Evolutionary conservation across 2,113 vertebrate species (phyloP).

Genomic region (Uria aalge): DNA sequence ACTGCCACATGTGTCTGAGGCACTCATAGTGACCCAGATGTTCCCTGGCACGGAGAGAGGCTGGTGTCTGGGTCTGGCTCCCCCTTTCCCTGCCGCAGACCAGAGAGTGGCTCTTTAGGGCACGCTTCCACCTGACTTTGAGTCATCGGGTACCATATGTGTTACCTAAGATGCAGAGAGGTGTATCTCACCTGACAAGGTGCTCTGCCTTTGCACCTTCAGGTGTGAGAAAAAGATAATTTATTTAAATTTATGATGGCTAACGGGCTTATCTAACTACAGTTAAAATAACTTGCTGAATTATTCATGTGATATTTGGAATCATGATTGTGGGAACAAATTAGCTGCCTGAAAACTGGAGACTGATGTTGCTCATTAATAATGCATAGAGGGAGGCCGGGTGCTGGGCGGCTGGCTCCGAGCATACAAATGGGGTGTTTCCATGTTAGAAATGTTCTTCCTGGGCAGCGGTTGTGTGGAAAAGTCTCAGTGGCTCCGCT

Average conservation of each 20-base stretch:
- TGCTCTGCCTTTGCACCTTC: constrained; percentile 14
- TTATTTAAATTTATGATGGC: constrained; percentile 68
- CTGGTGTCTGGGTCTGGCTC: not conserved
- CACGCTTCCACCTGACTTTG: not conserved
- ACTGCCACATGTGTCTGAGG: not conserved
- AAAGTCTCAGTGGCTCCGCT: not conserved
- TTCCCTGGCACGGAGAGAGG: not conserved
- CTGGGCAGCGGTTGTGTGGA: not conserved
- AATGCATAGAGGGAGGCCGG: constrained; percentile 19
- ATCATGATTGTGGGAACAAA: constrained; percentile 75
- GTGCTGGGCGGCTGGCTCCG: not conserved
- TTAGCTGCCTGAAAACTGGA: constrained; percentile 64
- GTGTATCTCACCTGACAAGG: not conserved
- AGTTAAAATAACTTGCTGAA: constrained; percentile 76
- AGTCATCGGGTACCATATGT: not conserved
- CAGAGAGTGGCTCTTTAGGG: not conserved
- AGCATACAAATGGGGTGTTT: not conserved
- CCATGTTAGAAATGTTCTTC: not conserved
- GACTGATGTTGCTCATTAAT: constrained; percentile 65
- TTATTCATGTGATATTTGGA: constrained; percentile 78
- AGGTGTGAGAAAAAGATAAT: constrained; percentile 37
- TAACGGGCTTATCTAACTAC: constrained; percentile 72
- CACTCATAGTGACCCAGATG: not conserved
- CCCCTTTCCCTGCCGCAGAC: not conserved
- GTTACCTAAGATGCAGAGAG: not conserved